These are phyloP conservation scores for Dallia pectoralis DNA, from an alignment of 2,797 vertebrate genomes.

Conservation along the genomic window DNA sequence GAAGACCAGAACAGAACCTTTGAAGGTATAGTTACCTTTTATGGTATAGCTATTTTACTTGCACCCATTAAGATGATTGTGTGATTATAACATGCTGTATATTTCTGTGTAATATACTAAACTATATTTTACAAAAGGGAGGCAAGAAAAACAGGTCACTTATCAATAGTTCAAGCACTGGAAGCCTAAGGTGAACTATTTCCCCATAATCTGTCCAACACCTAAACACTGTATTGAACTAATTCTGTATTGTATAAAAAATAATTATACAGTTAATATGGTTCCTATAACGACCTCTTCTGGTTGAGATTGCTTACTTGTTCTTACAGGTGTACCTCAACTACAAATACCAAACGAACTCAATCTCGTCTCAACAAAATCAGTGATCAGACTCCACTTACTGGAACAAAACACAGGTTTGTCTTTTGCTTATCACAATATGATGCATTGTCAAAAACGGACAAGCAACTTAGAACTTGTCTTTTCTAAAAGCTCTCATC, in stretches of 20 bases:
- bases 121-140: neutral
- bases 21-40: constrained; percentile 11
- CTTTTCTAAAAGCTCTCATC: too few species aligned
- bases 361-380: constrained; percentile 8
- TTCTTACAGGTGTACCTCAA: constrained; percentile 9
- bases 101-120: neutral
- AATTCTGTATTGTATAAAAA: neutral
- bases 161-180: neutral
- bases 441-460: neutral
- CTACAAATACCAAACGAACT: constrained; percentile 3
- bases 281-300: neutral
- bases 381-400: constrained; percentile 24
- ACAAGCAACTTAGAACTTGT: too few species aligned
- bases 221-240: neutral
- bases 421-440: neutral
- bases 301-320: neutral
- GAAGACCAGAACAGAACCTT: neutral
- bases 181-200: neutral
- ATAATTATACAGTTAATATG: neutral
- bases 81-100: neutral
- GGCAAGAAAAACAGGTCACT: neutral
- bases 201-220: neutral
- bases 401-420: neutral
- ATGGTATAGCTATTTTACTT: too few species aligned
- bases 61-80: too few species aligned